Conservation (phyloP, 2,888 invertebrate species). For the Tenodera sinensis region DNA sequence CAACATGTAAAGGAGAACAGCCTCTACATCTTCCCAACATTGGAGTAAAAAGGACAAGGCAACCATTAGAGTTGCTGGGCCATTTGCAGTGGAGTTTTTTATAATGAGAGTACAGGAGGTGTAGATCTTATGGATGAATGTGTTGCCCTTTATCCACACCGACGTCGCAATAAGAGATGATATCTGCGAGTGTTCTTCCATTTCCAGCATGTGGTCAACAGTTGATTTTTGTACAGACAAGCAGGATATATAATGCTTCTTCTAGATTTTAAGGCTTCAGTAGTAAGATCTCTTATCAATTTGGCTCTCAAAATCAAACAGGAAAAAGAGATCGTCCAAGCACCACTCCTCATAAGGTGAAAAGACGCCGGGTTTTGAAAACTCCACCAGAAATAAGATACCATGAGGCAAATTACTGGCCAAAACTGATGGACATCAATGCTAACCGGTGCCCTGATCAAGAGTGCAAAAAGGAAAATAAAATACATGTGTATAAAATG, state of each 20-base stretch:
- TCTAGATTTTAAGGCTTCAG: neutral
- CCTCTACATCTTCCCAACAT: too few relatives aligned
- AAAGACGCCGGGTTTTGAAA: neutral
- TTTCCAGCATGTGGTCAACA: slow-evolving; percentile 1
- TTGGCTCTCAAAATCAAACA: neutral
- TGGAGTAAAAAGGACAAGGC: too few relatives aligned
- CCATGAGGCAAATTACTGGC: slow-evolving; percentile 7
- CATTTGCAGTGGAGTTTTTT: too few relatives aligned
- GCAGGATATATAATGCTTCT: neutral
- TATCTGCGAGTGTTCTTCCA: slow-evolving; percentile 9
- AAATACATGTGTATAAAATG: neutral
- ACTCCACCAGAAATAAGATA: neutral
- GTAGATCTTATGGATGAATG: slow-evolving; percentile 15
- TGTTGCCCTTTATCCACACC: too few relatives aligned
- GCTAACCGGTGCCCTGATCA: neutral
- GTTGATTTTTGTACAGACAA: neutral
- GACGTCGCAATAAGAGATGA: neutral
- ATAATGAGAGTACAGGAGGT: slow-evolving; percentile 15
- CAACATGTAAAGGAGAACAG: too few relatives aligned
- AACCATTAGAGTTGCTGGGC: neutral
- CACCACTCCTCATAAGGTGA: neutral
- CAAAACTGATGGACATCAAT: slow-evolving; percentile 7
- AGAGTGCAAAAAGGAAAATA: slow-evolving; percentile 9
- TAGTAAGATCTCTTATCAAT: slow-evolving; percentile 7
- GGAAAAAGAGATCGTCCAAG: neutral